A percentile compares a stretch with the other conserved stretches of the same genome.
Evolutionary conservation across 2,888 invertebrate species (phyloP).

Genomic region (Mesorhabditis belari): DNA sequence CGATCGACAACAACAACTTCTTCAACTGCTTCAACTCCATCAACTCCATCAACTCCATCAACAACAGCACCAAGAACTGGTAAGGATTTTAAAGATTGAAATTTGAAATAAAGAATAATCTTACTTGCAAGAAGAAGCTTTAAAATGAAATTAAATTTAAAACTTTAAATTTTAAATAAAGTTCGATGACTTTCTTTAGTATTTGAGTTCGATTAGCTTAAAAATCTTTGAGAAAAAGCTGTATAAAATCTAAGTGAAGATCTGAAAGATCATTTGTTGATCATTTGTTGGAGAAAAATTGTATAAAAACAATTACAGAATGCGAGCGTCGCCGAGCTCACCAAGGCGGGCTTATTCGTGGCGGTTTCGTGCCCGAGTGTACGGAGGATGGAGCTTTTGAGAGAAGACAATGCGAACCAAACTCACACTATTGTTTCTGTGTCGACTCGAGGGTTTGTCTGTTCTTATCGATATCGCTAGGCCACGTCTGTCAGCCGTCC

Average conservation of each 20-base stretch:
- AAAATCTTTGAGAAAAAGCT: no score
- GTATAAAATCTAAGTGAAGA: no score
- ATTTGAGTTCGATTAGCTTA: no score
- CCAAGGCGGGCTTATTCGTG: slow-evolving; percentile 45
- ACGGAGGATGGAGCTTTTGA: slow-evolving; percentile 53
- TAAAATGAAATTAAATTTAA: no score
- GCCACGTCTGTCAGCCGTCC: no score
- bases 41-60: slow-evolving; percentile 1
- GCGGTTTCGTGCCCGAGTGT: slow-evolving; percentile 56
- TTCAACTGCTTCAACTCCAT: slow-evolving; percentile 6
- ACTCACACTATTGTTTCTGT: slow-evolving; percentile 57
- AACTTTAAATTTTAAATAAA: no score
- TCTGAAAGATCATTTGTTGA: no score
- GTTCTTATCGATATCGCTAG: no score
- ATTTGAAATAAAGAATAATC: no score
- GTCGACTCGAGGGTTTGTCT: slow-evolving; percentile 45
- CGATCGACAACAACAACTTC: slow-evolving; percentile 5
- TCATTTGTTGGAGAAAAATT: neutral
- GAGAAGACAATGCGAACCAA: slow-evolving; percentile 54
- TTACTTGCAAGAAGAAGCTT: no score
- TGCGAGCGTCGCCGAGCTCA: slow-evolving; percentile 42
- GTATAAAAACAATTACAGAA: slow-evolving; percentile 14
- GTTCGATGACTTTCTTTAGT: no score
- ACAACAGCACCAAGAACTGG: slow-evolving; percentile 14
- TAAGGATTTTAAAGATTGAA: neutral